phyloP scores from a whole-genome alignment of 2,113 vertebrate genomes.

The Pardalotus punctatus region DNA sequence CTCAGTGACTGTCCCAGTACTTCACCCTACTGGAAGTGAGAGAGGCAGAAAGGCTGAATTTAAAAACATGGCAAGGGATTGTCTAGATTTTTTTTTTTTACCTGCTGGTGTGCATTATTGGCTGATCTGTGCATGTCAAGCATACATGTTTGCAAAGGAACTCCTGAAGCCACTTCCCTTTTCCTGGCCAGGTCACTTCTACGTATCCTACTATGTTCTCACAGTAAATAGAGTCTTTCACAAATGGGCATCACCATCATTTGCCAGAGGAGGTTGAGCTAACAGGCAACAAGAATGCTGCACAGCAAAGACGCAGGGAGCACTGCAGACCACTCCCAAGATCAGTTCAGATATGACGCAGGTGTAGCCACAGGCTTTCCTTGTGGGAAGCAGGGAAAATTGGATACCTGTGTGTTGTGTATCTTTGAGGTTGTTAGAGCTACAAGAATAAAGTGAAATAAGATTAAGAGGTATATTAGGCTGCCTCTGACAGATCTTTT shows the following conservation, averaged over 20 bases:
- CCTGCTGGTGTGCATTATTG: neutral
- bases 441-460: neutral
- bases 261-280: neutral
- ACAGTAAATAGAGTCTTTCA: neutral
- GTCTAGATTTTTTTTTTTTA: neutral
- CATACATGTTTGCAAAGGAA: neutral
- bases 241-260: neutral
- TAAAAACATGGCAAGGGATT: neutral
- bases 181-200: neutral
- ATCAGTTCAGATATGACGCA: neutral
- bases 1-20: neutral
- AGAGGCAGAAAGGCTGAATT: neutral
- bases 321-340: neutral
- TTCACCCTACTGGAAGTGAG: neutral
- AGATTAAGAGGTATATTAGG: neutral
- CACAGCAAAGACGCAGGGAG: neutral
- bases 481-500: neutral
- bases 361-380: neutral
- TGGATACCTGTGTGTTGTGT: neutral
- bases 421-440: neutral
- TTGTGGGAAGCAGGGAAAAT: slow-evolving; percentile 1
- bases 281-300: neutral
- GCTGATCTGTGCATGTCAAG: neutral
- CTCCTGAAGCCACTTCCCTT: neutral
- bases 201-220: neutral